Conservation (phyloP, 2,888 invertebrate genomes). For the Stictocephala bisonia region DNA sequence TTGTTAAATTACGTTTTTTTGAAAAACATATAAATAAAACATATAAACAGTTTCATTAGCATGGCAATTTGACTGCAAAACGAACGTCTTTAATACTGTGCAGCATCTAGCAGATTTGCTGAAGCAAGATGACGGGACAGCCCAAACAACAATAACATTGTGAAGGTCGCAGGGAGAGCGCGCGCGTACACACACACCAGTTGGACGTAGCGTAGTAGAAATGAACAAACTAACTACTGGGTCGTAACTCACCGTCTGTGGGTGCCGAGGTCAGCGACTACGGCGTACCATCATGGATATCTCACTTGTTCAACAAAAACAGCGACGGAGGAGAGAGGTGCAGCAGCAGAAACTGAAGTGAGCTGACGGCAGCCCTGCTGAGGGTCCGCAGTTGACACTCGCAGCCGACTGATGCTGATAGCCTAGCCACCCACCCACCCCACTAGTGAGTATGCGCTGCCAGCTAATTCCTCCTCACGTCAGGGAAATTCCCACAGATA, state of each 20-base stretch:
- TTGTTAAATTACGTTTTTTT: no score
- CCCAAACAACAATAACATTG: background rate
- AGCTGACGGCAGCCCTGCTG: background rate
- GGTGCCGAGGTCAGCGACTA: no score
- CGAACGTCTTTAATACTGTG: no score
- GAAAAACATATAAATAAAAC: no score
- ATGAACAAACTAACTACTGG: no score
- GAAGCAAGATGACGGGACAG: no score
- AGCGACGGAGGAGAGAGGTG: background rate
- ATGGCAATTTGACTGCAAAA: no score
- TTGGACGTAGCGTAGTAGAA: background rate
- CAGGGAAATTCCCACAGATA: conserved; percentile 26
- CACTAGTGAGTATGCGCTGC: background rate
- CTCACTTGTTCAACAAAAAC: no score
- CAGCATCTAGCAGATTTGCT: no score
- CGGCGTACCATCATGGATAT: no score
- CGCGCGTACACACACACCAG: conserved; percentile 12
- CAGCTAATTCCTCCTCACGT: background rate
- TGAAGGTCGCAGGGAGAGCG: background rate
- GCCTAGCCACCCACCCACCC: background rate
- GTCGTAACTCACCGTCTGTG: no score
- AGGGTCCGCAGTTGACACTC: background rate
- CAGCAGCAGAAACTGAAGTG: background rate
- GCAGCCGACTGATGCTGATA: background rate
- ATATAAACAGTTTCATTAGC: no score